phyloP scores from a whole-genome alignment of 37 sponge, comb jelly and placozoan species.

The Theonella swinhoei region DNA sequence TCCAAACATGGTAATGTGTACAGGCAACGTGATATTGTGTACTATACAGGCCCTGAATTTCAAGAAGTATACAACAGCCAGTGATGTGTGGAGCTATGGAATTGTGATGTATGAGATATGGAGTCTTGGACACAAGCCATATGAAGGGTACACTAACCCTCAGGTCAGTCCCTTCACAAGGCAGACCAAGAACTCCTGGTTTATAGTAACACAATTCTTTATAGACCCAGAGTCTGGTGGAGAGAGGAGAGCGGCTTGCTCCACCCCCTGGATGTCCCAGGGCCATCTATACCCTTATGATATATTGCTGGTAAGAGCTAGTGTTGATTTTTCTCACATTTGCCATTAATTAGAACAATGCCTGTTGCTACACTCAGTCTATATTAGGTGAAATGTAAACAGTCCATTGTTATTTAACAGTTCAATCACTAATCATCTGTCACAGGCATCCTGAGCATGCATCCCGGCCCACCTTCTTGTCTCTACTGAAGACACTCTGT shows the following conservation, averaged over 20 bases:
- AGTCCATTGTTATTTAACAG: no score
- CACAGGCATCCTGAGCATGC: conserved; percentile 2
- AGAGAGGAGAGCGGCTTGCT: conserved; percentile 10
- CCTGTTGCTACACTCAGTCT: neutral
- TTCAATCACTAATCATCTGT: neutral
- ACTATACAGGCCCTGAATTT: neutral
- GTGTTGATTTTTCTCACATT: neutral
- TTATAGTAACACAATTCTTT: neutral
- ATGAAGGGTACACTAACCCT: neutral
- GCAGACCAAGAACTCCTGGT: no score
- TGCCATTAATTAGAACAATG: neutral
- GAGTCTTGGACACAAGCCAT: conserved; percentile 34
- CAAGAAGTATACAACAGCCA: neutral
- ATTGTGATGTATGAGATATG: conserved; percentile 49
- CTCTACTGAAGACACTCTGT: neutral
- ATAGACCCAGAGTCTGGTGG: conserved; percentile 3
- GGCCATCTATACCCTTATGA: conserved; percentile 3
- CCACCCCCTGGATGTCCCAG: conserved; percentile 33
- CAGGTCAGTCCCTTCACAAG: conserved; percentile 5
- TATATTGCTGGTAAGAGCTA: conserved; percentile 7
- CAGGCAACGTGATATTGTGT: neutral
- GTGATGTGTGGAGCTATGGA: conserved; percentile 58
- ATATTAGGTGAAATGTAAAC: no score
- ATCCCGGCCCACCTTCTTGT: neutral
- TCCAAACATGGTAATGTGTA: neutral